Evolutionary conservation across 2,888 invertebrate species (phyloP).

Genomic region (Sericinus montela): DNA sequence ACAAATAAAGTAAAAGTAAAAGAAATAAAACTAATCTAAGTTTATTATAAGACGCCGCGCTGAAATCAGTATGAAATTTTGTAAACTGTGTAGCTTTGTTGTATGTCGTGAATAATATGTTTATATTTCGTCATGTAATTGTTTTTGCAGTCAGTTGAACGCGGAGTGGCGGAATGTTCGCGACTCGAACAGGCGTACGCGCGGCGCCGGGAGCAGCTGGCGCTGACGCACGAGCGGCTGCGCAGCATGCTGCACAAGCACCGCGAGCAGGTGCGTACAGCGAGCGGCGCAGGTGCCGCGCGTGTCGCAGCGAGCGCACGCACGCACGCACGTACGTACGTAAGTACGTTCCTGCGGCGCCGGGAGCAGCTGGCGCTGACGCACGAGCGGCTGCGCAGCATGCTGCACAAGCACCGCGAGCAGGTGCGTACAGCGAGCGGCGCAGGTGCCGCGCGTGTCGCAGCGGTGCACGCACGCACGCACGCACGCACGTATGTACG

Average conservation of each 20-base stretch:
- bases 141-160: constrained; percentile 84
- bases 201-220: constrained; percentile 85
- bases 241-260: constrained; percentile 78
- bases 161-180: constrained; percentile 93
- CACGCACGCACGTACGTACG: too few species aligned
- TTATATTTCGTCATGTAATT: too few species aligned
- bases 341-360: too few species aligned
- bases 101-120: too few species aligned
- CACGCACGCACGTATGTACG: too few species aligned
- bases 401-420: constrained; percentile 47
- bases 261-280: constrained; percentile 51
- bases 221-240: constrained; percentile 88
- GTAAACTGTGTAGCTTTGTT: too few species aligned
- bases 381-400: constrained; percentile 47
- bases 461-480: too few species aligned
- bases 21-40: too few species aligned
- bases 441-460: neutral
- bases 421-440: constrained; percentile 39
- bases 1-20: too few species aligned
- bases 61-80: too few species aligned
- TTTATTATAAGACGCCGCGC: too few species aligned
- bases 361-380: neutral
- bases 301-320: too few species aligned
- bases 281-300: neutral
- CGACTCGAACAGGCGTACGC: constrained; percentile 88